phyloP scores from a whole-genome alignment of 2,888 invertebrate species.

The Microchrysa polita region DNA sequence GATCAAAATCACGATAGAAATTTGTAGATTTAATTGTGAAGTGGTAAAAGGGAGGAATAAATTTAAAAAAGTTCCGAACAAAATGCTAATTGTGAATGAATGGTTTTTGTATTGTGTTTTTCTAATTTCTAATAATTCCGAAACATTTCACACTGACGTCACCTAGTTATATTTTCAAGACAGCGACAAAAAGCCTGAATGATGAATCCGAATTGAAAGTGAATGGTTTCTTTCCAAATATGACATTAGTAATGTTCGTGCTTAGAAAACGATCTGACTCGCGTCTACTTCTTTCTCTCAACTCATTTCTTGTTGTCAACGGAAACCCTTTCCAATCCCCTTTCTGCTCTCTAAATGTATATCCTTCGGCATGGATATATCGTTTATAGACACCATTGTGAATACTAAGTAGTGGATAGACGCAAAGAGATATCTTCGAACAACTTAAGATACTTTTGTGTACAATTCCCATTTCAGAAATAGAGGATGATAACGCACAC shows the following conservation, averaged over 20 bases:
- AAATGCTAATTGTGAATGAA: too few relatives aligned
- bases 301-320: neutral
- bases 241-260: neutral
- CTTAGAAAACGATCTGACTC: neutral
- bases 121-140: too few relatives aligned
- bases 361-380: constrained; percentile 10
- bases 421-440: neutral
- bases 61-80: too few relatives aligned
- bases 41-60: too few relatives aligned
- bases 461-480: neutral
- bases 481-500: too few relatives aligned
- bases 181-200: neutral
- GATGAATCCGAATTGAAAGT: constrained; percentile 20
- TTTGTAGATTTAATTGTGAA: too few relatives aligned
- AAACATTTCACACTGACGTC: constrained; percentile 9
- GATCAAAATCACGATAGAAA: too few relatives aligned
- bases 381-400: constrained; percentile 10
- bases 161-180: neutral
- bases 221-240: constrained; percentile 22
- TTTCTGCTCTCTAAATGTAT: neutral
- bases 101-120: too few relatives aligned
- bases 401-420: constrained; percentile 14
- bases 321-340: neutral
- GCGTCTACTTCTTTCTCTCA: neutral
- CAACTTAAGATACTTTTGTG: neutral